Conservation (phyloP, 2,888 invertebrate species). For the Synanthedon myopaeformis region DNA sequence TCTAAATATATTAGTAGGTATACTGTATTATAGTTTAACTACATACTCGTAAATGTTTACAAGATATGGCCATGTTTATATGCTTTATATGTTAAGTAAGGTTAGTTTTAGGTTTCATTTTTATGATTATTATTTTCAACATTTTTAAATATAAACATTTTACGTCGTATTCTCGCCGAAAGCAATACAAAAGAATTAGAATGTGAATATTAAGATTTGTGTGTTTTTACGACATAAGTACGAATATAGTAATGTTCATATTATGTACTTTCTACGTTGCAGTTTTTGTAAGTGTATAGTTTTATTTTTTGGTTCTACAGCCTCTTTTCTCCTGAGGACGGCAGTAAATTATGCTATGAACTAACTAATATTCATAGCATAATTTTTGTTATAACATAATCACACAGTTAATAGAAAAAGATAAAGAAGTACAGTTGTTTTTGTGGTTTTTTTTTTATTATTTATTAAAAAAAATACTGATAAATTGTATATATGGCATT, state of each 20-base stretch:
- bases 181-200: constrained; percentile 29
- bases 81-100: neutral
- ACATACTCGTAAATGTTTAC: neutral
- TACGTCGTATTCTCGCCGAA: constrained; percentile 27
- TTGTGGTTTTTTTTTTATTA: no score
- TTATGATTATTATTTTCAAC: neutral
- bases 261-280: constrained; percentile 17
- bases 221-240: constrained; percentile 18
- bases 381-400: no score
- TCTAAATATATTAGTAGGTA: no score
- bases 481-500: no score
- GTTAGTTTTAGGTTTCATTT: neutral
- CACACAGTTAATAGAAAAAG: no score
- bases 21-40: no score
- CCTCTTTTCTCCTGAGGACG: no score
- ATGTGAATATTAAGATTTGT: constrained; percentile 19
- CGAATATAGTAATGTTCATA: constrained; percentile 20
- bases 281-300: constrained; percentile 7
- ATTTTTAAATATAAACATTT: neutral
- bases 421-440: no score
- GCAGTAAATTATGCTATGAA: no score
- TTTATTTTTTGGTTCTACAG: no score
- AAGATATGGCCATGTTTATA: neutral
- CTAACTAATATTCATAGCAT: no score
- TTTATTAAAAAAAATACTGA: no score